A percentile compares a stretch with the other conserved stretches of the same genome.
Evolutionary conservation across 2,888 invertebrate species (phyloP).

Genomic region (Torymus aiolomorphi): DNA sequence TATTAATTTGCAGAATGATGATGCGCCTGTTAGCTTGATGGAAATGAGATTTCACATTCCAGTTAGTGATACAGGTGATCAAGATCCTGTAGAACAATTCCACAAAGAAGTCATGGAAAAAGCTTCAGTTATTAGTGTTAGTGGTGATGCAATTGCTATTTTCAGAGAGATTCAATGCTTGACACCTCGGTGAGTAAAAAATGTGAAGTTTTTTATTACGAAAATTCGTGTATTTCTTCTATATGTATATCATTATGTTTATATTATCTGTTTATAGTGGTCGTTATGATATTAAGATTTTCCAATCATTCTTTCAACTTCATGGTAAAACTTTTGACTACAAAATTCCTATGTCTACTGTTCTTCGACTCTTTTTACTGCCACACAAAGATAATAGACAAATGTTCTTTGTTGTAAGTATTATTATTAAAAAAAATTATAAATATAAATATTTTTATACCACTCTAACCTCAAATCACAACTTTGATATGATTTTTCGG

Average conservation of each 20-base stretch:
- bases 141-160: conserved; percentile 97
- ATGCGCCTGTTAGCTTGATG: conserved; percentile 96
- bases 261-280: conserved; percentile 83
- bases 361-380: conserved; percentile 93
- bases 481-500: no score
- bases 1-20: conserved; percentile 87
- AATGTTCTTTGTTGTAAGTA: conserved; percentile 95
- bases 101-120: conserved; percentile 97
- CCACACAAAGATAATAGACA: conserved; percentile 99
- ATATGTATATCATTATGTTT: conserved; percentile 46
- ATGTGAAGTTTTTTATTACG: conserved; percentile 22
- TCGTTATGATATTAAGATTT: conserved; percentile 97
- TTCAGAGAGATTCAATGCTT: conserved; percentile 98
- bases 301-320: conserved; percentile 92
- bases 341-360: conserved; percentile 98
- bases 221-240: conserved; percentile 34
- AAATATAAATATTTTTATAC: conserved; percentile 13
- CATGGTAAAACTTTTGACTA: conserved; percentile 99
- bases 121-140: conserved; percentile 97
- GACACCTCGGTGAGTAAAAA: conserved; percentile 95
- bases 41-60: conserved; percentile 99
- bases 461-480: no score
- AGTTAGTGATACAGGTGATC: conserved; percentile 89
- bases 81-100: conserved; percentile 97
- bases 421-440: neutral